Evolutionary conservation across 2,113 vertebrate species (phyloP).

Genomic region (Dicentrarchus labrax): DNA sequence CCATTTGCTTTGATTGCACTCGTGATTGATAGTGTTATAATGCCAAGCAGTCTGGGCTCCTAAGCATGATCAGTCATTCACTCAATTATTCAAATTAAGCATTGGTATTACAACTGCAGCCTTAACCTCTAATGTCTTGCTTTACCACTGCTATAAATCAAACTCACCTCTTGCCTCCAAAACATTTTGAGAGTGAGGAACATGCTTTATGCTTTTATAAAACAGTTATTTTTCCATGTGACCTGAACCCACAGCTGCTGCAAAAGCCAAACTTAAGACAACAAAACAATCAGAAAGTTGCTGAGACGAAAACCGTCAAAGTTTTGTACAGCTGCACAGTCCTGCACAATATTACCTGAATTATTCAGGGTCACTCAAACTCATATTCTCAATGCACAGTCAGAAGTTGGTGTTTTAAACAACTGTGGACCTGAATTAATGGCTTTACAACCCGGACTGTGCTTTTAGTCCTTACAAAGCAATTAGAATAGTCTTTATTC

Average conservation of each 20-base stretch:
- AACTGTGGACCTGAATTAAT: not conserved
- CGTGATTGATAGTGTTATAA: conserved; percentile 74
- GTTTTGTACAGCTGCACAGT: not conserved
- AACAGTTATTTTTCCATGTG: not conserved
- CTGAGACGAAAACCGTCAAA: conserved; percentile 1
- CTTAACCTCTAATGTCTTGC: conserved; percentile 74
- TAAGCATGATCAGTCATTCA: conserved; percentile 78
- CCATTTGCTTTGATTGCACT: conserved; percentile 79
- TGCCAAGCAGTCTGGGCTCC: conserved; percentile 64
- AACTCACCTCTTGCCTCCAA: conserved; percentile 56
- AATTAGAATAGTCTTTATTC: not conserved
- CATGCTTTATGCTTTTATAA: conserved; percentile 2
- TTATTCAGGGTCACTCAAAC: conserved; percentile 20
- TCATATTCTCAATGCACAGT: not conserved
- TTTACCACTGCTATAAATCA: conserved; percentile 75
- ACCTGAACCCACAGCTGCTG: conserved; percentile 2
- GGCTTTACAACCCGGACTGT: not conserved
- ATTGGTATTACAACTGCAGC: conserved; percentile 74
- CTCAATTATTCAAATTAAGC: conserved; percentile 81
- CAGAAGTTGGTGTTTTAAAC: not conserved
- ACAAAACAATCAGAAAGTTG: conserved; percentile 10
- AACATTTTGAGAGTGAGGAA: conserved; percentile 34
- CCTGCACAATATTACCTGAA: not conserved
- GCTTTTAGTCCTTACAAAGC: not conserved
- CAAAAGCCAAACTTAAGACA: conserved; percentile 2